phyloP scores from a whole-genome alignment of 2,888 invertebrate species.

The Caenorhabditis drosophilae region DNA sequence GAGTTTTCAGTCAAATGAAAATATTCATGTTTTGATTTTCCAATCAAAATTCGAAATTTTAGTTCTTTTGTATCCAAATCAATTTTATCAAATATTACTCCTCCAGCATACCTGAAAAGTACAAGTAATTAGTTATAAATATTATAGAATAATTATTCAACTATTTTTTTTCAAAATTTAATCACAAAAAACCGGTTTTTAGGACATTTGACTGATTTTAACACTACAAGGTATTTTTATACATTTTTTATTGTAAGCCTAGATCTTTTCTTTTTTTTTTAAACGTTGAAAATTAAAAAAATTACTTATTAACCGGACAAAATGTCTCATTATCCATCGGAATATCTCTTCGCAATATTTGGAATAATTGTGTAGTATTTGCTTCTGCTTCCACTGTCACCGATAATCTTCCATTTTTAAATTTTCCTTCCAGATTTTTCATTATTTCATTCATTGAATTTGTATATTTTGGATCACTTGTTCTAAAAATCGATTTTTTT shows the following conservation, averaged over 20 bases:
- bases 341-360: slow-evolving; percentile 22
- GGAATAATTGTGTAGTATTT: slow-evolving; percentile 14
- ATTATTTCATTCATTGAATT: slow-evolving; percentile 19
- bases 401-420: slow-evolving; percentile 7
- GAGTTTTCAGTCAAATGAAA: slow-evolving; percentile 25
- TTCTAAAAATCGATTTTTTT: not conserved
- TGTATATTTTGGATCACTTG: not conserved
- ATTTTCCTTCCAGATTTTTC: slow-evolving; percentile 12
- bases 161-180: not conserved
- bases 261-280: too few species aligned
- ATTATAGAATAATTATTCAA: not conserved
- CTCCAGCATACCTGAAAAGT: slow-evolving; percentile 32
- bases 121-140: not conserved
- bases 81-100: slow-evolving; percentile 29
- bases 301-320: slow-evolving; percentile 19
- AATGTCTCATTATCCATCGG: slow-evolving; percentile 9
- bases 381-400: slow-evolving; percentile 10
- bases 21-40: slow-evolving; percentile 8
- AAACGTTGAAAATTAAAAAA: too few species aligned
- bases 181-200: too few species aligned
- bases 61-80: slow-evolving; percentile 9
- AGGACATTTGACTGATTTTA: too few species aligned
- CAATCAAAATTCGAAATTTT: slow-evolving; percentile 20
- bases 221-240: not conserved
- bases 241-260: too few species aligned